Conservation (phyloP, 1,140 invertebrate genomes). For the Brachionus rotundiformis region DNA sequence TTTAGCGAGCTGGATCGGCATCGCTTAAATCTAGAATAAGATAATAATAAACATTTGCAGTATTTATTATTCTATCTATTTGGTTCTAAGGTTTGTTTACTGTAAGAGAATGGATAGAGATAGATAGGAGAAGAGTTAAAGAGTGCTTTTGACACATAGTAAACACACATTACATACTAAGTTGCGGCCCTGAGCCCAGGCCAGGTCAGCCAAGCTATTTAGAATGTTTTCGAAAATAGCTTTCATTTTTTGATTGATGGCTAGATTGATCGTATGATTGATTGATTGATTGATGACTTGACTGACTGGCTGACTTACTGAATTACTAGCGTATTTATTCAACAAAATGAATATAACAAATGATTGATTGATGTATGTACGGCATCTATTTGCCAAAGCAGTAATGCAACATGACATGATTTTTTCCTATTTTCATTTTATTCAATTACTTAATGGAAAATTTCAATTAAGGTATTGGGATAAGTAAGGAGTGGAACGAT, state of each 20-base stretch:
- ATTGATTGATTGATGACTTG: conserved; percentile 42
- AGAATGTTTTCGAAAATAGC: neutral
- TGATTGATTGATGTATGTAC: conserved; percentile 43
- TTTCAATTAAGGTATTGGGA: too few species aligned
- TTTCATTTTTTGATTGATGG: conserved; percentile 51
- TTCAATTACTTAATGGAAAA: neutral
- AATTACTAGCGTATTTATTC: conserved; percentile 28
- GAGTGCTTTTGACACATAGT: neutral
- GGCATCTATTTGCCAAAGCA: neutral
- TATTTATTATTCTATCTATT: neutral
- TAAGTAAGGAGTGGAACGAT: too few species aligned
- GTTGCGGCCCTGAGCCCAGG: conserved; percentile 2
- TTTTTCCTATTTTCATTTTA: neutral
- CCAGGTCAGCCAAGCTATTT: conserved; percentile 10
- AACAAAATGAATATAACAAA: conserved; percentile 38
- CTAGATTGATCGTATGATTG: conserved; percentile 42
- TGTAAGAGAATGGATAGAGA: too few species aligned
- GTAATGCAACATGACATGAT: neutral
- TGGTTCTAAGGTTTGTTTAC: too few species aligned
- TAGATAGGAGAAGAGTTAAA: neutral
- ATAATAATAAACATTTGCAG: conserved; percentile 9
- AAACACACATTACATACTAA: neutral
- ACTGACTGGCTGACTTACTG: conserved; percentile 40
- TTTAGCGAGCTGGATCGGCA: neutral
- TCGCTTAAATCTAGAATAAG: neutral